Conservation (phyloP, 2,113 vertebrate genomes). For the Loxodonta africana region DNA sequence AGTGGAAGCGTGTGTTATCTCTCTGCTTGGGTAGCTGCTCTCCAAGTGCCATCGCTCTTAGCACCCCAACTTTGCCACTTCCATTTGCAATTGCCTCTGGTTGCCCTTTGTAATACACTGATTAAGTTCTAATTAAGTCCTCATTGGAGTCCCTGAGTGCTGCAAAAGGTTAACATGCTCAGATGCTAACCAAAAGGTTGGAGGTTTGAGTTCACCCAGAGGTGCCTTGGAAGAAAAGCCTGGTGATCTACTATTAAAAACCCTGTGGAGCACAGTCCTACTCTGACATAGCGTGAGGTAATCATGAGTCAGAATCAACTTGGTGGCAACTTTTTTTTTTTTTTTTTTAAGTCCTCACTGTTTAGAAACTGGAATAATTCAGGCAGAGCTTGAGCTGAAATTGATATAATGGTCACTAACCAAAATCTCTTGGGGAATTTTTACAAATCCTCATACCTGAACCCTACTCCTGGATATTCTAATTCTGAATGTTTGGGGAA, state of each 20-base stretch:
- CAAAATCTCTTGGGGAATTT: not conserved
- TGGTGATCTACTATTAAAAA: not conserved
- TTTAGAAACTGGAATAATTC: constrained; percentile 35
- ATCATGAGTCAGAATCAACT: not conserved
- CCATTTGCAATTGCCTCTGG: not conserved
- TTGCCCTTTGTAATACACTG: not conserved
- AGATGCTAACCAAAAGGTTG: not conserved
- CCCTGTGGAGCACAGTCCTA: not conserved
- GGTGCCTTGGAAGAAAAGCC: not conserved
- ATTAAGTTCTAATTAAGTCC: not conserved
- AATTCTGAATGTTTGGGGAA: not conserved
- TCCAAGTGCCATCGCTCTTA: not conserved
- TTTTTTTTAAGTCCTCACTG: not conserved
- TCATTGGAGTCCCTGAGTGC: not conserved
- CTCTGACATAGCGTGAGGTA: not conserved
- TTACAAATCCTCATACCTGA: not conserved
- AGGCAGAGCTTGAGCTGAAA: not conserved
- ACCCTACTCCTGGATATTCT: not conserved
- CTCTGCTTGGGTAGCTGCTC: not conserved
- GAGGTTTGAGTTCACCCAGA: not conserved
- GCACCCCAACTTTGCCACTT: not conserved
- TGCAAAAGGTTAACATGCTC: not conserved
- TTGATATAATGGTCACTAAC: not conserved
- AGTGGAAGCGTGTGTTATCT: not conserved
- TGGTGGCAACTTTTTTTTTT: not conserved